These are phyloP conservation scores for Desmophyllum pertusum DNA, from an alignment of 92 coral and sea anemone species.

Conservation along the genomic window DNA sequence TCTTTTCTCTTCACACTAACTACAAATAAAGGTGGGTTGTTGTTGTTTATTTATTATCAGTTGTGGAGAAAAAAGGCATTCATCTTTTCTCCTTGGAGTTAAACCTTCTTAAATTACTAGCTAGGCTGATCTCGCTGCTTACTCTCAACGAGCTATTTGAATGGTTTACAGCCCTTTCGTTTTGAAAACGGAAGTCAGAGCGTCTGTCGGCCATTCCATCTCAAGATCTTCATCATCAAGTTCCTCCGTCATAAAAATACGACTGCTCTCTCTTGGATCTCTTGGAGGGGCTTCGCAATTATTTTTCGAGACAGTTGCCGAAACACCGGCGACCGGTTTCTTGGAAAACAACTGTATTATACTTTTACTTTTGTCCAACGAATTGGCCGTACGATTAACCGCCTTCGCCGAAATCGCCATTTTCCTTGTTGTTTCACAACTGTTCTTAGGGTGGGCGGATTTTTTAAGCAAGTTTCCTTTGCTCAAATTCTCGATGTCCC, in stretches of 20 bases:
- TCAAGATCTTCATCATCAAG: constrained; percentile 80
- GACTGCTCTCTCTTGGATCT: background rate
- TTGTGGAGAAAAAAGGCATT: background rate
- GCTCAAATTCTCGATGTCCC: background rate
- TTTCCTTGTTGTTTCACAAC: constrained; percentile 3
- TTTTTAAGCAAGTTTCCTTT: background rate
- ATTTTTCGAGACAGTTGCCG: background rate
- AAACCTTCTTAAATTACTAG: background rate
- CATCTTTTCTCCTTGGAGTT: background rate
- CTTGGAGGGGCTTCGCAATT: background rate
- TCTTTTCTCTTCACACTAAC: no score
- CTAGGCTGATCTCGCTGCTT: background rate
- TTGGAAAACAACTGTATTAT: constrained; percentile 37
- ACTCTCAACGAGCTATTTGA: background rate
- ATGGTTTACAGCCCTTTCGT: background rate
- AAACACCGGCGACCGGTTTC: background rate
- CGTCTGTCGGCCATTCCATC: constrained; percentile 61
- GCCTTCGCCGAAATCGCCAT: background rate
- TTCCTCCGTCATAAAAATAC: constrained; percentile 75
- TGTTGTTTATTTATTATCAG: no score
- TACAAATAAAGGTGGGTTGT: no score
- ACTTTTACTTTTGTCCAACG: constrained; percentile 38
- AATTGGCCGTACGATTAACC: background rate
- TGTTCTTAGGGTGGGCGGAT: constrained; percentile 11
- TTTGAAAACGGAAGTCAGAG: background rate